These are phyloP conservation scores for Aphaenogaster floridana DNA, from an alignment of 1,140 invertebrate species.

Conservation along the genomic window DNA sequence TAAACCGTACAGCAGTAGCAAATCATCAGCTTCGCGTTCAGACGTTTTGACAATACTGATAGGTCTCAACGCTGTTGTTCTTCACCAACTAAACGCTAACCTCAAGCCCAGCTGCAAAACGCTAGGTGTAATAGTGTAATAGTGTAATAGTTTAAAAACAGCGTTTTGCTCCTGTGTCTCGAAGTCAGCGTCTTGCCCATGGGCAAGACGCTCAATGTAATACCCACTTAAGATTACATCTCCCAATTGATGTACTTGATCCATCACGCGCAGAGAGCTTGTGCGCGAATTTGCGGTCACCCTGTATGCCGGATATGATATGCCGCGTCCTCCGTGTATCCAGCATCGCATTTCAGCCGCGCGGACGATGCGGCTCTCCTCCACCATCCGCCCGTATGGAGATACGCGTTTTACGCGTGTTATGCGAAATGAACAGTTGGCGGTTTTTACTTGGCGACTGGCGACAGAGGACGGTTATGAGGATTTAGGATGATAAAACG, in stretches of 20 bases:
- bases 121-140: no score
- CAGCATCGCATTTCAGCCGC: background rate
- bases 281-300: background rate
- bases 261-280: background rate
- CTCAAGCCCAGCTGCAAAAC: no score
- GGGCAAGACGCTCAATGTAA: no score
- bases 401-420: conserved; percentile 33
- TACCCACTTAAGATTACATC: no score
- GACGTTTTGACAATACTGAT: no score
- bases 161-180: no score
- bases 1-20: no score
- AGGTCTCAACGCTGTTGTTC: no score
- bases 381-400: background rate
- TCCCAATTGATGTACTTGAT: background rate
- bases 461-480: conserved; percentile 18
- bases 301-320: background rate
- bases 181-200: no score
- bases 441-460: conserved; percentile 27
- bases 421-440: background rate
- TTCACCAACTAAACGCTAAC: no score
- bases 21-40: no score
- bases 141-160: no score
- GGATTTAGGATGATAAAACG: conserved; percentile 5
- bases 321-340: background rate
- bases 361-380: background rate